These are phyloP conservation scores for Notoglanidium macrostoma DNA, from an alignment of 2,797 vertebrate genomes.

Conservation along the genomic window DNA sequence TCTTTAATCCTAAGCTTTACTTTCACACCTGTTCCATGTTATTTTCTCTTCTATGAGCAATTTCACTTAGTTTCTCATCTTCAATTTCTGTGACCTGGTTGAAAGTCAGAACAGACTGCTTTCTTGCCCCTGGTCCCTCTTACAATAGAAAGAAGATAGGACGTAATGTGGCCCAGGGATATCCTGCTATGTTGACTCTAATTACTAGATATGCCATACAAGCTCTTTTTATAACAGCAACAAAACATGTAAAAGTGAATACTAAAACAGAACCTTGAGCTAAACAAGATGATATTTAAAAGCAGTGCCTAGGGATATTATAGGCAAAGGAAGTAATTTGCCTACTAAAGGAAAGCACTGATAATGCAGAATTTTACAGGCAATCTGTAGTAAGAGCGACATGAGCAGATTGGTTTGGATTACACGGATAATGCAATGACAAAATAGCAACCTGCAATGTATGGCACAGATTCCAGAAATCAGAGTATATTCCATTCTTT, in stretches of 20 bases:
- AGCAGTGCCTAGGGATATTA: slow-evolving; percentile 33
- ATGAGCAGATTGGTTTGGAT: slow-evolving; percentile 2
- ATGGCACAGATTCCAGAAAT: slow-evolving; percentile 14
- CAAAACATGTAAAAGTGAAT: slow-evolving; percentile 49
- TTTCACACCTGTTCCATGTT: slow-evolving; percentile 10
- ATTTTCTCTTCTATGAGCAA: neutral
- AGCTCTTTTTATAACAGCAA: slow-evolving; percentile 50
- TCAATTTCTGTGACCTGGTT: slow-evolving; percentile 31
- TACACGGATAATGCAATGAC: neutral
- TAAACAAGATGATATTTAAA: slow-evolving; percentile 45
- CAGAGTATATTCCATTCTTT: slow-evolving; percentile 3
- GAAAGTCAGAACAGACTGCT: slow-evolving; percentile 20
- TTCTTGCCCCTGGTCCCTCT: slow-evolving; percentile 17
- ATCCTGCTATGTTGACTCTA: slow-evolving; percentile 37
- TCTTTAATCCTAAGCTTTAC: neutral
- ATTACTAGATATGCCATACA: slow-evolving; percentile 49
- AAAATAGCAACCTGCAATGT: neutral
- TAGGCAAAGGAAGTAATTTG: slow-evolving; percentile 28
- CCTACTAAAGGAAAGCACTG: neutral
- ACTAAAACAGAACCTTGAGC: slow-evolving; percentile 36
- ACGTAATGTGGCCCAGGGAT: slow-evolving; percentile 32
- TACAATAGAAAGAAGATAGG: slow-evolving; percentile 28
- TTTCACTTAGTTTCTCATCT: neutral
- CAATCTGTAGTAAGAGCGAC: neutral
- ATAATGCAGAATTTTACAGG: neutral